phyloP scores from a whole-genome alignment of 1,140 invertebrate genomes.

The Pseudomyrmex cubaensis region DNA sequence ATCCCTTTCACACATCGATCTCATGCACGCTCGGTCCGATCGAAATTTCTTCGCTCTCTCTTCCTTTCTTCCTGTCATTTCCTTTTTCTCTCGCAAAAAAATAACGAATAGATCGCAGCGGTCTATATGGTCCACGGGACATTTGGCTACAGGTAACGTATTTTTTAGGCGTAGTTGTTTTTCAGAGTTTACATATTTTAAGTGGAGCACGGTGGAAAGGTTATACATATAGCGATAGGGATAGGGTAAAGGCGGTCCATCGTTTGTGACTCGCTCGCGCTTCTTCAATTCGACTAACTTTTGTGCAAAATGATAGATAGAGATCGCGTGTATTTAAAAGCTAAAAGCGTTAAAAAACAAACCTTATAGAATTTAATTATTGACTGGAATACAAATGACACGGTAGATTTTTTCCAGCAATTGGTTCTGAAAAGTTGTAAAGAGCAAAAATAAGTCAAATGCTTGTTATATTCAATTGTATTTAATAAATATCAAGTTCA shows the following conservation, averaged over 20 bases:
- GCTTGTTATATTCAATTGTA: too few relatives aligned
- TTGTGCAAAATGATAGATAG: not conserved
- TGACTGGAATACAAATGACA: too few relatives aligned
- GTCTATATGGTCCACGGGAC: conserved; percentile 82
- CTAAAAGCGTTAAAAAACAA: too few relatives aligned
- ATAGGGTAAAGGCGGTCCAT: conserved; percentile 13
- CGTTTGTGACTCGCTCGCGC: conserved; percentile 39
- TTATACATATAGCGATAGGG: conserved; percentile 21
- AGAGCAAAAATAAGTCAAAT: too few relatives aligned
- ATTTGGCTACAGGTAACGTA: conserved; percentile 83
- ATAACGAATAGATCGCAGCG: conserved; percentile 77
- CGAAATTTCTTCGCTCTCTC: conserved; percentile 33
- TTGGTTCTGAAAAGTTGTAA: not conserved
- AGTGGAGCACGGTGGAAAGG: conserved; percentile 42
- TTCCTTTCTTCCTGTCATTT: conserved; percentile 17
- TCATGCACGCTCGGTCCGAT: conserved; percentile 35
- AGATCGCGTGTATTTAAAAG: too few relatives aligned
- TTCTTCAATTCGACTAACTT: not conserved
- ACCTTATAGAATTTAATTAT: too few relatives aligned
- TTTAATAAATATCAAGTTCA: too few relatives aligned
- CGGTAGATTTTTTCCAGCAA: not conserved
- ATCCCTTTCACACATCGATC: conserved; percentile 38
- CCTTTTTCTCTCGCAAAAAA: conserved; percentile 38
- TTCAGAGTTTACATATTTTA: conserved; percentile 63
- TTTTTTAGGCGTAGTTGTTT: conserved; percentile 63